Conservation (phyloP, 2,113 vertebrate genomes). For the Tragelaphus imberbis region DNA sequence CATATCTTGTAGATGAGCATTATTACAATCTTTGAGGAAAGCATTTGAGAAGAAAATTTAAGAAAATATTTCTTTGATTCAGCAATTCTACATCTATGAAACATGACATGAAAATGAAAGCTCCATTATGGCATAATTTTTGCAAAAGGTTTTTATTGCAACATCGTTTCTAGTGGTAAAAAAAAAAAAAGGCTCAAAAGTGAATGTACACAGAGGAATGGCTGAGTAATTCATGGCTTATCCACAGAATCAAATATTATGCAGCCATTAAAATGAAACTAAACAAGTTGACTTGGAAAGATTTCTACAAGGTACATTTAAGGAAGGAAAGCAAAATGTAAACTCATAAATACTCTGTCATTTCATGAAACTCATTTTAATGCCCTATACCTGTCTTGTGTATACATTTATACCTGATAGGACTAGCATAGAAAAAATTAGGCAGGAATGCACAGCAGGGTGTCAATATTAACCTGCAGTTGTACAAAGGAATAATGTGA, state of each 20-base stretch:
- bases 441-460: accelerated
- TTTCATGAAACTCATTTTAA: background rate
- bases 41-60: background rate
- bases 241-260: background rate
- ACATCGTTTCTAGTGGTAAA: background rate
- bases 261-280: background rate
- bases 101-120: background rate
- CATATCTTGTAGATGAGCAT: background rate
- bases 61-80: background rate
- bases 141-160: background rate
- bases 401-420: background rate
- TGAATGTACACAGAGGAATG: background rate
- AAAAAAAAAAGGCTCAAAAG: background rate
- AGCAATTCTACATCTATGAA: background rate
- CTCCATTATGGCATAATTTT: background rate
- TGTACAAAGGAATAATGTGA: background rate
- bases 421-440: background rate
- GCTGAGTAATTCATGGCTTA: background rate
- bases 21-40: background rate
- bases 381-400: accelerated
- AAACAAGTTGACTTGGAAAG: background rate
- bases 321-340: background rate
- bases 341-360: background rate
- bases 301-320: background rate
- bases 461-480: background rate